These are phyloP conservation scores for Zaprionus africanus DNA, from an alignment of 1,140 invertebrate species.

Conservation along the genomic window DNA sequence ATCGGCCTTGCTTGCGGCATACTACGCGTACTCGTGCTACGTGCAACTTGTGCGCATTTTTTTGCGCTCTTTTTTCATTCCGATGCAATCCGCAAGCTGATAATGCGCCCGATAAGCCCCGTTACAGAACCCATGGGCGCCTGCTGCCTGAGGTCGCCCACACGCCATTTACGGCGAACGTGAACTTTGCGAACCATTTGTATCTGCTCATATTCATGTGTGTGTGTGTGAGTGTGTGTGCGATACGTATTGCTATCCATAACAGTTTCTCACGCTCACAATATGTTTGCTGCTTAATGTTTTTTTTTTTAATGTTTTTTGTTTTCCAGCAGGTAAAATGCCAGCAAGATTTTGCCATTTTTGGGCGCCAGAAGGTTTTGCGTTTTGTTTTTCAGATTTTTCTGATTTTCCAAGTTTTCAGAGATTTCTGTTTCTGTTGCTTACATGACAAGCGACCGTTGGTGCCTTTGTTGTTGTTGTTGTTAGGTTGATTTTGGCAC, in stretches of 20 bases:
- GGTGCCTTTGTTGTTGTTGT: conserved; percentile 46
- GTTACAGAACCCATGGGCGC: conserved; percentile 39
- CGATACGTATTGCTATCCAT: conserved; percentile 47
- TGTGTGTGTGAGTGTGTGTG: not conserved
- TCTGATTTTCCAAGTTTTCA: conserved; percentile 28
- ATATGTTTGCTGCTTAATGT: conserved; percentile 48
- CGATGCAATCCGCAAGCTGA: conserved; percentile 41
- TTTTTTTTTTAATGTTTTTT: conserved; percentile 32
- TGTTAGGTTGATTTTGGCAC: conserved; percentile 45
- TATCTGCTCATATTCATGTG: conserved; percentile 40
- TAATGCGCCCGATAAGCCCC: conserved; percentile 38
- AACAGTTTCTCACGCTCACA: conserved; percentile 79
- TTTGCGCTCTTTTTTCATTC: conserved; percentile 23
- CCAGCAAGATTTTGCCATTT: conserved; percentile 73
- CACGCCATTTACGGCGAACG: conserved; percentile 49
- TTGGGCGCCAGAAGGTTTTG: conserved; percentile 74
- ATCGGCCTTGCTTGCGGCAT: conserved; percentile 34
- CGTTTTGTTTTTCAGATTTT: conserved; percentile 15
- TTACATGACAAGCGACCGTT: conserved; percentile 56
- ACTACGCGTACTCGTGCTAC: conserved; percentile 35
- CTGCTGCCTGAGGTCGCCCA: conserved; percentile 43
- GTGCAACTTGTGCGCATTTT: conserved; percentile 48
- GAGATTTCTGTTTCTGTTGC: conserved; percentile 19
- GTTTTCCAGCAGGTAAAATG: conserved; percentile 54
- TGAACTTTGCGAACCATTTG: conserved; percentile 62